Conservation (phyloP, 2,888 invertebrate species). For the Geophilus truncorum region DNA sequence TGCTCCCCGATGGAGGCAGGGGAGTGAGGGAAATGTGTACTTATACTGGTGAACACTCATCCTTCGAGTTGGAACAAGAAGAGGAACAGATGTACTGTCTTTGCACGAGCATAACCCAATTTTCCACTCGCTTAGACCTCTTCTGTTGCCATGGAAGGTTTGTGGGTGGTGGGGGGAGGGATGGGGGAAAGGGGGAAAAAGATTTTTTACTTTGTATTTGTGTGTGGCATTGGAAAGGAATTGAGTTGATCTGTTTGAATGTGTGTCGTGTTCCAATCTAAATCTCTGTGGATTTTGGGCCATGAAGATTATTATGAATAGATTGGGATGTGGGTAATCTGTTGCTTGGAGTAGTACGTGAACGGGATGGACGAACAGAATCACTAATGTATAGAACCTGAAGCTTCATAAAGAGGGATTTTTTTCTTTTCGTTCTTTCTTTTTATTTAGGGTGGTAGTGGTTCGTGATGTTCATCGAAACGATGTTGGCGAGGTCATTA, state of each 20-base stretch:
- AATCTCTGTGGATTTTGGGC: background rate
- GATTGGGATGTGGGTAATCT: slow-evolving; percentile 7
- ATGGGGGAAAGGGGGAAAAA: background rate
- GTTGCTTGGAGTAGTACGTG: background rate
- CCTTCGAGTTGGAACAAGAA: background rate
- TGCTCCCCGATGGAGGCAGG: background rate
- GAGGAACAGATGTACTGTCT: slow-evolving; percentile 8
- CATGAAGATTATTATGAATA: background rate
- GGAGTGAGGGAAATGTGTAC: background rate
- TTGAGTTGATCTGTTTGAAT: background rate
- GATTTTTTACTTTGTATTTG: background rate
- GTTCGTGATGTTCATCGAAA: background rate
- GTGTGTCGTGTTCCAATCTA: background rate
- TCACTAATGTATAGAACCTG: background rate
- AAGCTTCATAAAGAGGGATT: background rate
- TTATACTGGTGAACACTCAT: background rate
- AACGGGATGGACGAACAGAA: background rate
- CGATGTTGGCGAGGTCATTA: background rate
- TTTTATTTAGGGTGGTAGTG: background rate
- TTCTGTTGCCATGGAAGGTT: background rate
- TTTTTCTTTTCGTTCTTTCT: background rate
- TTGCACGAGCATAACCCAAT: slow-evolving; percentile 23
- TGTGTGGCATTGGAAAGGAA: background rate
- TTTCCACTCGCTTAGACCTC: slow-evolving; percentile 1
- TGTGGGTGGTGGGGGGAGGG: background rate